Conservation (phyloP, 2,113 vertebrate species). For the Paramormyrops kingsleyae region DNA sequence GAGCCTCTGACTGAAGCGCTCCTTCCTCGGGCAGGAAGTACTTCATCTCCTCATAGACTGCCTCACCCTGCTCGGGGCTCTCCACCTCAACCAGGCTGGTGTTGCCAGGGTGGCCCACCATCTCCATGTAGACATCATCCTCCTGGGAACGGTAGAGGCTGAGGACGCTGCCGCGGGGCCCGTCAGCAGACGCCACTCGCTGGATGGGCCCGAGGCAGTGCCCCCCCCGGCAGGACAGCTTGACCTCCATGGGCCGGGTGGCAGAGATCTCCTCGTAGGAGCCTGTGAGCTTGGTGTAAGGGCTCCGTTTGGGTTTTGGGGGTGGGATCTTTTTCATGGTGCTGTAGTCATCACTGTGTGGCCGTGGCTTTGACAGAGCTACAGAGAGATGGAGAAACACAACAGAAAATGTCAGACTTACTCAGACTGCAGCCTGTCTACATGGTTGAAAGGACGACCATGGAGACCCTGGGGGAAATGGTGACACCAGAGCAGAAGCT, state of each 20-base stretch:
- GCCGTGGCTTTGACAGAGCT: constrained; percentile 80
- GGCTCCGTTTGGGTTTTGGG: constrained; percentile 89
- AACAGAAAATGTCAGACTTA: neutral
- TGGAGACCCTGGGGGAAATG: neutral
- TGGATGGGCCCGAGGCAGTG: constrained; percentile 56
- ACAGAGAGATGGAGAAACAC: constrained; percentile 20
- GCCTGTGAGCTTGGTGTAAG: constrained; percentile 86
- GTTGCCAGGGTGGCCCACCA: constrained; percentile 73
- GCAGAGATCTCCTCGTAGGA: constrained; percentile 88
- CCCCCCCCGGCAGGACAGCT: constrained; percentile 49
- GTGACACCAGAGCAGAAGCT: constrained; percentile 23
- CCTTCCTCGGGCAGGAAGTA: constrained; percentile 73
- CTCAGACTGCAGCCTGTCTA: neutral
- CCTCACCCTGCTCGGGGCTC: constrained; percentile 74
- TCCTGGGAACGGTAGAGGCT: constrained; percentile 62
- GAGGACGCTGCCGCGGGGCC: constrained; percentile 48
- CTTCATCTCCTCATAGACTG: constrained; percentile 96
- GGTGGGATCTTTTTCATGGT: constrained; percentile 92
- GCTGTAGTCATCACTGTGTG: constrained; percentile 95
- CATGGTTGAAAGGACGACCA: neutral
- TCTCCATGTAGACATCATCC: constrained; percentile 91
- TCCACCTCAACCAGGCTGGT: constrained; percentile 46
- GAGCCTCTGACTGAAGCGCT: constrained; percentile 23
- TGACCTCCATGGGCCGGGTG: constrained; percentile 65
- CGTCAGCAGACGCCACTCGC: constrained; percentile 59